phyloP scores from a whole-genome alignment of 2,113 vertebrate species.

The Pseudopipra pipra region DNA sequence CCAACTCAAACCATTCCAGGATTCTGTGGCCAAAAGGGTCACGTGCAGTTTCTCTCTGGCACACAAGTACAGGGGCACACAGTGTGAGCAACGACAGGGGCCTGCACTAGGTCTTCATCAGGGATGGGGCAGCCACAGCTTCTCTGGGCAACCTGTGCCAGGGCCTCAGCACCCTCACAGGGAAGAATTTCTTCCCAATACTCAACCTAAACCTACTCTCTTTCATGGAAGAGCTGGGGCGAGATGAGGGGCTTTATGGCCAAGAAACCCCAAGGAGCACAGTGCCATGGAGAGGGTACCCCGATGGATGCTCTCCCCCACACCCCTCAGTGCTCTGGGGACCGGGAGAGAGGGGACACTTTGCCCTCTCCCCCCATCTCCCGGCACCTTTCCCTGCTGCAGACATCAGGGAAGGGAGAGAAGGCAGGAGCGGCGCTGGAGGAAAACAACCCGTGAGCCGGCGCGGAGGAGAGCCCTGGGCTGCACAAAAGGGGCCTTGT shows the following conservation, averaged over 20 bases:
- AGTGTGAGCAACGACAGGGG: background rate
- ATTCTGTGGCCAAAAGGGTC: background rate
- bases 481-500: conserved; percentile 58
- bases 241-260: background rate
- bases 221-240: background rate
- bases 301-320: background rate
- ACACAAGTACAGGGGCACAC: background rate
- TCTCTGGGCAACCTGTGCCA: background rate
- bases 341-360: background rate
- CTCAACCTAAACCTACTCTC: background rate
- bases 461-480: background rate
- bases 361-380: background rate
- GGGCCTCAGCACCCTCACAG: background rate
- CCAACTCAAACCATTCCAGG: background rate
- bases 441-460: background rate
- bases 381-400: background rate
- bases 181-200: background rate
- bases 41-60: background rate
- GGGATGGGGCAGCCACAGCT: background rate
- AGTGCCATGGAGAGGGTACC: background rate
- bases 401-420: background rate
- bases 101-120: background rate
- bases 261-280: background rate
- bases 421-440: background rate
- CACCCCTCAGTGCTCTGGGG: background rate